Evolutionary conservation across 2,888 invertebrate genomes (phyloP), one percentile per base, ranked within the genome.

Genomic region (Biston betularia): DNA sequence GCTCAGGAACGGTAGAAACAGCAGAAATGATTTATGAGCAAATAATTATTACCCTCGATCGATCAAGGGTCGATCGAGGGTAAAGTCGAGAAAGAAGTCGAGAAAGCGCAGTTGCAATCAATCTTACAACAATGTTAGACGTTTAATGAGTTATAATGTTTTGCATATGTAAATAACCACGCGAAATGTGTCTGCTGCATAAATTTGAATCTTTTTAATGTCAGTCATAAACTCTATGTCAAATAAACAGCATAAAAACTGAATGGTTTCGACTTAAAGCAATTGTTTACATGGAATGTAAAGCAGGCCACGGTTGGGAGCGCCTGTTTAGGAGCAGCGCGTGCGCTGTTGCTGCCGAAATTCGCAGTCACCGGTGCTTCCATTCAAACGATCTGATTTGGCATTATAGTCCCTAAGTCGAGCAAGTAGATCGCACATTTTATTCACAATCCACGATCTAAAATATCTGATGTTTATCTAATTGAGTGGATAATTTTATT

Each of bases 271-370:
- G 61, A 63, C 56, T 57, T 15, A 62, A 58, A 58, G 55, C 66
- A 53, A 71, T 50, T 60, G 63, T 59, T 59, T 65, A 68, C 69
- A 33, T 40, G 24, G 52, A 75, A 72, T 71, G 67, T 71, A 73
- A 75, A 79, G 80, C 71, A 67, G 74, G 68, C 74, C 73, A 68
- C 56, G 69, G 75, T 75, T 80, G 76, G 61, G 63, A 67, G 69
- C 75, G 70, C 79, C 82, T 83, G 85, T 42, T 74, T 61, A 52
- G 56, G 58, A 56, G 15, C 33, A 68, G 77, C 74, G 74, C 68
- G 75, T 75, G 77, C 82, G 80, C 83, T 79, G 35, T 79, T 72
- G 79, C 83, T 80, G 84, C 85, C 86, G 84, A 86, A 86, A 82
- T 85, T 84, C 76, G 80, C 81, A 65, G 71, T 71, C 70, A 61